Evolutionary conservation across 2,888 invertebrate genomes (phyloP), one percentile per base, ranked within the genome.

Genomic region (Erebia palarica): DNA sequence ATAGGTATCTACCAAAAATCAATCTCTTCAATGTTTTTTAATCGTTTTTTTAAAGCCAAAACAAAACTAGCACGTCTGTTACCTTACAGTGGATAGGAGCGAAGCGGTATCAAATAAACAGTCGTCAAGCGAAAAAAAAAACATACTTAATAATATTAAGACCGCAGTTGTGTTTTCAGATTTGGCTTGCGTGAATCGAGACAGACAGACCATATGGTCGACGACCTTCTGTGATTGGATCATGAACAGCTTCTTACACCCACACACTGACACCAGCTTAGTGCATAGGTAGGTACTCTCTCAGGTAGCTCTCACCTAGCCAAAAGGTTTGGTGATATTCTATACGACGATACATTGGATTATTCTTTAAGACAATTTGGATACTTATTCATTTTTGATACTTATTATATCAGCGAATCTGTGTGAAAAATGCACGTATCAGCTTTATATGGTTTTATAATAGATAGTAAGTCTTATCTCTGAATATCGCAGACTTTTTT

Each of bases 201-300:
- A 71, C 72, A 76, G 73, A 73, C 74, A 64, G 68, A 68, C 81
- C 81, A 81, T 81, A 81, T 80, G 81, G 81, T 76, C 77, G 80
- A 76, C 76, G 81, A 78, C 80, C 81, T 81, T 81, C 78, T 77
- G 72, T 75, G 75, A 78, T 75, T 73, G 75, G 75, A 70, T 77
- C 75, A 76, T 75, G 49, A 67, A 67, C 65, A 75, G 75, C 75
- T 63, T 55, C 10, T 69, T 75, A 77, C 78, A 73, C 79, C 79
- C 74, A 80, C 76, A 79, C 77, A 58, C 57, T 66, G 69, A 69
- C 75, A 71, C 71, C 69, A 73, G 66, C 69, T 13, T 73, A 27
- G 21, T 65, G 57, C 57, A 65, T 27, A 36, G 36, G 27, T 27
- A 27, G 27, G 7, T 18, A 47, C n/a, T 14, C n/a, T n/a, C n/a